These are phyloP conservation scores for Parauchenoglanis ngamensis DNA, from an alignment of 2,797 vertebrate genomes.

Conservation along the genomic window DNA sequence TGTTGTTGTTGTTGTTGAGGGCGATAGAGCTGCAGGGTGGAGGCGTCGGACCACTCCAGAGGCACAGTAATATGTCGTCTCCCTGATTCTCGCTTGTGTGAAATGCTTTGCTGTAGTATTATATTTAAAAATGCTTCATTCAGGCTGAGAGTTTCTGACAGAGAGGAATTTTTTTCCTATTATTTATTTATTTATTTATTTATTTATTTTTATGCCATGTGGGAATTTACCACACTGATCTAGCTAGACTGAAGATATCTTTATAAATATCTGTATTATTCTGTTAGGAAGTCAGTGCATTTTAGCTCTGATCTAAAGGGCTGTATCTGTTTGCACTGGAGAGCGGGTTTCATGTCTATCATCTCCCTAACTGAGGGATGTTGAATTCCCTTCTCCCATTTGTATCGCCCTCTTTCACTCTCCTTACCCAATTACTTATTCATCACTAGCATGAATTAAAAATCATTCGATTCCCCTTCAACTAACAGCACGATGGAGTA, in stretches of 20 bases:
- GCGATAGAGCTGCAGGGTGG: not conserved
- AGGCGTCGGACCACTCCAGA: not conserved
- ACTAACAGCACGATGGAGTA: conserved; percentile 41
- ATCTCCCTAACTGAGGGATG: conserved; percentile 26
- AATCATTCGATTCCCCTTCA: conserved; percentile 55
- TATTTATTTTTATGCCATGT: not conserved
- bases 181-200: too few species aligned
- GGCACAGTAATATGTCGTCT: not conserved
- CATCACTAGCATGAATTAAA: conserved; percentile 59
- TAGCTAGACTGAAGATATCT: not conserved
- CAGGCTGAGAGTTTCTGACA: not conserved
- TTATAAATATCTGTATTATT: conserved; percentile 20
- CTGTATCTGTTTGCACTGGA: conserved; percentile 13
- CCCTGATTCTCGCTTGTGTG: not conserved
- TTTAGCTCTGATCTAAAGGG: conserved; percentile 39
- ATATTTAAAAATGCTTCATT: not conserved
- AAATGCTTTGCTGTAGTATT: not conserved
- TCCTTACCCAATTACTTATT: conserved; percentile 54
- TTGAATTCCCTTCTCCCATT: conserved; percentile 35
- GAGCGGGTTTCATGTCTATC: conserved; percentile 26
- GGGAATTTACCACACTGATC: not conserved
- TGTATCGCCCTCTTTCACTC: conserved; percentile 33
- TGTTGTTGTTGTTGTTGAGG: not conserved
- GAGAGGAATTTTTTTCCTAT: too few species aligned
- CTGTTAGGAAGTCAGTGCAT: conserved; percentile 1